Conservation (phyloP, 1,140 invertebrate species). For the Dendrolimus kikuchii region DNA sequence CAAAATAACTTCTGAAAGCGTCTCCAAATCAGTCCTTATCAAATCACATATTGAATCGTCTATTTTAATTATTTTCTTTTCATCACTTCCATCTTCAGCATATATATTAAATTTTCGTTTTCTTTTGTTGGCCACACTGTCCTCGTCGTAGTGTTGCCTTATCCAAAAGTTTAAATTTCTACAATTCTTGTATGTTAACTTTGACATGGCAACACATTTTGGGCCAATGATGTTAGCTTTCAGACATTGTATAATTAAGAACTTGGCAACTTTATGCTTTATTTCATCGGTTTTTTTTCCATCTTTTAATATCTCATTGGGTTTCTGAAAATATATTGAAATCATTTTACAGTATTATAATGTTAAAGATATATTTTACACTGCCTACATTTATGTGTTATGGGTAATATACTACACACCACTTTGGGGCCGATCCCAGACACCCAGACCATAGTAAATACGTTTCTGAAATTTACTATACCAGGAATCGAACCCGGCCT, state of each 20-base stretch:
- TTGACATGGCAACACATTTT: conserved; percentile 51
- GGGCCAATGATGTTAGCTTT: conserved; percentile 51
- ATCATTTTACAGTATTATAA: background rate
- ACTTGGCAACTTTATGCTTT: conserved; percentile 40
- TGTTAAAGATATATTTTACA: no score
- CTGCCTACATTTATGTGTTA: no score
- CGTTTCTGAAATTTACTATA: no score
- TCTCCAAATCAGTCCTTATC: conserved; percentile 39
- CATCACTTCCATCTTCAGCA: conserved; percentile 17
- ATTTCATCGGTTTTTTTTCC: conserved; percentile 26
- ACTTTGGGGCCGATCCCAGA: no score
- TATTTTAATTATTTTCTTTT: conserved; percentile 27
- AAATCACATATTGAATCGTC: conserved; percentile 46
- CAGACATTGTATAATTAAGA: conserved; percentile 36
- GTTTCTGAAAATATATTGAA: conserved; percentile 37
- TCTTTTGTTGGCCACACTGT: conserved; percentile 15
- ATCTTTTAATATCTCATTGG: conserved; percentile 36
- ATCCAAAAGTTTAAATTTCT: conserved; percentile 45
- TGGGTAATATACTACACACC: no score
- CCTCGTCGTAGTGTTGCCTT: conserved; percentile 39
- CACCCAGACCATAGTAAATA: no score
- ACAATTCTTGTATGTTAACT: conserved; percentile 36
- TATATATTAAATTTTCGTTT: conserved; percentile 11
- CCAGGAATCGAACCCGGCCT: no score
- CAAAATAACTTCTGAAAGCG: conserved; percentile 47